phyloP scores from a whole-genome alignment of 2,113 vertebrate genomes.

The Ahaetulla prasina region DNA sequence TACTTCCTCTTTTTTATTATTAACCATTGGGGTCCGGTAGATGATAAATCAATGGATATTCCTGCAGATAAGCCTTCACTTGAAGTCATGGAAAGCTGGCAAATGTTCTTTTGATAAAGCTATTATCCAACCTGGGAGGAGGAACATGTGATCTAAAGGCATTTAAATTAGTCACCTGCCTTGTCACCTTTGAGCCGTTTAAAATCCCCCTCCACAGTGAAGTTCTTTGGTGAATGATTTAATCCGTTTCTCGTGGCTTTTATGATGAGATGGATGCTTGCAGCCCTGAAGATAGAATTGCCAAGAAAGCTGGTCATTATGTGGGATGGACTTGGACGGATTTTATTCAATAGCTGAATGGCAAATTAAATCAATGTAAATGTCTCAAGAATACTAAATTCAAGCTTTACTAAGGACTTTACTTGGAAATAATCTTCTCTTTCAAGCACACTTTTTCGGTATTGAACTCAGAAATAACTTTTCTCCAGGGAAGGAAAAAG shows the following conservation, averaged over 20 bases:
- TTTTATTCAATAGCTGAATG: neutral
- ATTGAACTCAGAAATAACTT: neutral
- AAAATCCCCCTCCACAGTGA: conserved; percentile 3
- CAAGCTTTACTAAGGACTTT: neutral
- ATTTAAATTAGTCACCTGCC: neutral
- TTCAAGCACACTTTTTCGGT: neutral
- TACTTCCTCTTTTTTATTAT: conserved; percentile 17
- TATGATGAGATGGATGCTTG: neutral
- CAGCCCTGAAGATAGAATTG: neutral
- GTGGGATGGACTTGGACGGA: neutral
- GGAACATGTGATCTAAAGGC: neutral
- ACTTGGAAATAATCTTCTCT: neutral
- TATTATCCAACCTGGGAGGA: neutral
- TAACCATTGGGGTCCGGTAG: neutral
- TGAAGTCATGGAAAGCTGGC: neutral
- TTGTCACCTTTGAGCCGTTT: neutral
- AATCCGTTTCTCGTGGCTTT: neutral
- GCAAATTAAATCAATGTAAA: neutral
- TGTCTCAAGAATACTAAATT: neutral
- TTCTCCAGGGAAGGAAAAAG: neutral
- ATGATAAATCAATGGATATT: conserved; percentile 2
- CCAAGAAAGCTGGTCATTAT: neutral
- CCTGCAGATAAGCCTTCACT: conserved; percentile 4
- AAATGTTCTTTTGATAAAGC: neutral
- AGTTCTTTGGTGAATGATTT: conserved; percentile 19